These are phyloP conservation scores for Spatula versicolor DNA, from an alignment of 2,797 vertebrate species.

Conservation along the genomic window DNA sequence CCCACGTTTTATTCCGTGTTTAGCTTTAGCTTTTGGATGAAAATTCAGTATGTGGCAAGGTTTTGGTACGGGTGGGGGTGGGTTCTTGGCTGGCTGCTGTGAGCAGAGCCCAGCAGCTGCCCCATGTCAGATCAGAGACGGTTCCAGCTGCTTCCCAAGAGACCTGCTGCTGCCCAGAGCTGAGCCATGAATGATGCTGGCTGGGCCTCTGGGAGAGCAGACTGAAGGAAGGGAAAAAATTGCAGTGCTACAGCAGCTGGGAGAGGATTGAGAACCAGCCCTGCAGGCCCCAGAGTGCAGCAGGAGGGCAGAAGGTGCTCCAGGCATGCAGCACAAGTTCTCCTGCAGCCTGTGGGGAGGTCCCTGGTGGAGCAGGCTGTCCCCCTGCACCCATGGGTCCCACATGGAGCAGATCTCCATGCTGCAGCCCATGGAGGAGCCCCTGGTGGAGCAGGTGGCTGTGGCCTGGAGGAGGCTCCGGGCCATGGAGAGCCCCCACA, in stretches of 20 bases:
- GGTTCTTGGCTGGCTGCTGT: background rate
- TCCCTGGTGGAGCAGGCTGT: background rate
- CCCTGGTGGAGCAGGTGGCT: background rate
- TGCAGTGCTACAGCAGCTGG: no score
- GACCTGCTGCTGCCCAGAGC: no score
- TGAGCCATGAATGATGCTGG: no score
- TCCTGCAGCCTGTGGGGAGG: background rate
- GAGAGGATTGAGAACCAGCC: no score
- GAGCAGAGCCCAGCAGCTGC: background rate
- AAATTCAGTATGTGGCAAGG: background rate
- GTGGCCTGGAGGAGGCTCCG: background rate
- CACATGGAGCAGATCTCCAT: background rate
- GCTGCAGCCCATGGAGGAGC: background rate
- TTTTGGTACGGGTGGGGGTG: background rate
- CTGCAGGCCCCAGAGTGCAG: no score
- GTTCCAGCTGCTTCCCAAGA: no score
- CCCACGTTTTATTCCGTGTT: background rate
- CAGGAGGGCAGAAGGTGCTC: no score
- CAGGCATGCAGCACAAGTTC: background rate
- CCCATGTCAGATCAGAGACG: background rate
- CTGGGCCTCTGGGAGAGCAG: no score
- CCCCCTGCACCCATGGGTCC: background rate
- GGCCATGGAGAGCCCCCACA: background rate
- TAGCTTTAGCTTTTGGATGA: background rate
- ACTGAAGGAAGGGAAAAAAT: no score